Percentiles rank a stretch among this genome's conserved stretches.
phyloP scores from a whole-genome alignment of 1,140 invertebrate species.

The Brachionus koreanus region DNA sequence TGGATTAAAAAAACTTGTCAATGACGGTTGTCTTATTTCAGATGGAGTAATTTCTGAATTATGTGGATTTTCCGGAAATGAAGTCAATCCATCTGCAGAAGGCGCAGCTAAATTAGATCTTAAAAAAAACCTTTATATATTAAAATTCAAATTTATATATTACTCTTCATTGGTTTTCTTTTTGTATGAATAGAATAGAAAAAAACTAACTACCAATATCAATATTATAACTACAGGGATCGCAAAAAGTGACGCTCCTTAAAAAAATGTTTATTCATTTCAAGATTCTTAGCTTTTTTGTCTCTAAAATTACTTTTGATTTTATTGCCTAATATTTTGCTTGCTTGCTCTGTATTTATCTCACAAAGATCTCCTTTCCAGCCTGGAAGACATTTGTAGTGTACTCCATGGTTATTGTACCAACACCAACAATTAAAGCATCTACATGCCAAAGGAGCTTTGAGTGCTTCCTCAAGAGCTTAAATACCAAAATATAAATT shows the following conservation, averaged over 20 bases:
- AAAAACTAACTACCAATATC: neutral
- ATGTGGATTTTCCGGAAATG: neutral
- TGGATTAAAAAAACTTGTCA: slow-evolving; percentile 13
- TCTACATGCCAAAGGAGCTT: neutral
- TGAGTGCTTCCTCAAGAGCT: neutral
- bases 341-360: neutral
- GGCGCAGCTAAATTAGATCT: neutral
- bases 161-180: neutral
- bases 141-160: neutral
- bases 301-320: neutral
- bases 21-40: slow-evolving; percentile 5
- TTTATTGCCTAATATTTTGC: neutral
- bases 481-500: neutral
- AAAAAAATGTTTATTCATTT: neutral
- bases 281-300: neutral
- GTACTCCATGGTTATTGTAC: slow-evolving; percentile 27
- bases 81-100: neutral
- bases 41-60: neutral
- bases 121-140: neutral
- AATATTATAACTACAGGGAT: neutral
- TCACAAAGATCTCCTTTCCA: slow-evolving; percentile 27
- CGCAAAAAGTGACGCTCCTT: neutral
- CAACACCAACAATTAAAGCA: slow-evolving; percentile 40
- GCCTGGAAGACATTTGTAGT: slow-evolving; percentile 1
- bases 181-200: neutral